Percentiles rank a stretch among this genome's conserved stretches.
phyloP scores from a whole-genome alignment of 2,888 invertebrate species.

The Aspidiotus destructor region DNA sequence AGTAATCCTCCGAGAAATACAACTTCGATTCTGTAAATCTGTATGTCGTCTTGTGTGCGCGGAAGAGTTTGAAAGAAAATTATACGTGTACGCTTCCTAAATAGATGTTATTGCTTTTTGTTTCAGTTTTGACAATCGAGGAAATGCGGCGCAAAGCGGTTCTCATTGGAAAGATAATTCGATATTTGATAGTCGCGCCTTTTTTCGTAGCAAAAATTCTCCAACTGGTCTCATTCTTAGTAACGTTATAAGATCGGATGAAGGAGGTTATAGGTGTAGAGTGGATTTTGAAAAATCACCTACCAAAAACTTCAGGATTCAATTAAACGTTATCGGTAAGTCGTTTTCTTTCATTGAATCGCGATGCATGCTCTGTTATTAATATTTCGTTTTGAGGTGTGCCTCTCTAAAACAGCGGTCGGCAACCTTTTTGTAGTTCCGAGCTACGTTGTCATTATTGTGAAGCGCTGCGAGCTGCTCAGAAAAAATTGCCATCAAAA shows the following conservation, averaged over 20 bases:
- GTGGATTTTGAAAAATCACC: conserved; percentile 72
- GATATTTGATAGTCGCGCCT: conserved; percentile 55
- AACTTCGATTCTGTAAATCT: too few species aligned
- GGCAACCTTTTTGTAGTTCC: too few species aligned
- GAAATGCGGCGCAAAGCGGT: conserved; percentile 48
- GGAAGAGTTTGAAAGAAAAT: too few species aligned
- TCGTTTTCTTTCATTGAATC: conserved; percentile 33
- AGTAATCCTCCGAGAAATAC: too few species aligned
- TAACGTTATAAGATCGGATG: conserved; percentile 55
- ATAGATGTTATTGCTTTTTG: conserved; percentile 32
- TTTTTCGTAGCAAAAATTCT: conserved; percentile 56
- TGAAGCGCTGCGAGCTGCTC: too few species aligned
- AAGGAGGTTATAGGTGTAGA: conserved; percentile 67
- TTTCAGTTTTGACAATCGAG: conserved; percentile 61
- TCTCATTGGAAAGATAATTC: conserved; percentile 63
- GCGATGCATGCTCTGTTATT: not conserved
- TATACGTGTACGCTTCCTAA: too few species aligned
- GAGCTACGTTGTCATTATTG: too few species aligned
- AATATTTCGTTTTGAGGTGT: not conserved
- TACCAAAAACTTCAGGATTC: conserved; percentile 63
- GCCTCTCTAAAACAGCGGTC: not conserved
- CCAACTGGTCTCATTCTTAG: conserved; percentile 60
- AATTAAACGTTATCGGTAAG: conserved; percentile 66
- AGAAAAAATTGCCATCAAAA: too few species aligned
- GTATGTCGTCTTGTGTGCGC: too few species aligned